These are phyloP conservation scores for Atherinomorus stipes DNA, from an alignment of 2,113 vertebrate genomes.

Conservation along the genomic window DNA sequence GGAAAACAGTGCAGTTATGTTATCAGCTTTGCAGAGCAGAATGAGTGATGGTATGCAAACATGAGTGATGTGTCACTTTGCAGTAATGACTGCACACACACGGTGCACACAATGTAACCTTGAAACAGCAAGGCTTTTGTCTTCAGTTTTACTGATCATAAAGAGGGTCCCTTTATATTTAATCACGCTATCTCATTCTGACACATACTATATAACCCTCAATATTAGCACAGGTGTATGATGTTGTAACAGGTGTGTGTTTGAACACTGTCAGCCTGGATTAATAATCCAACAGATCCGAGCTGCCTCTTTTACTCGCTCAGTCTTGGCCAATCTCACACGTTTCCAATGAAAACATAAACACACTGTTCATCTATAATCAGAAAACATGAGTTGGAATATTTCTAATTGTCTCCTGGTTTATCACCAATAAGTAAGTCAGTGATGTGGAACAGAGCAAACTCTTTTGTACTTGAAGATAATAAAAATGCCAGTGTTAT, in stretches of 20 bases:
- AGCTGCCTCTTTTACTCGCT: neutral
- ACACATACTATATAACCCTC: neutral
- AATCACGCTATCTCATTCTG: neutral
- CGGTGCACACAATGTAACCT: too few relatives aligned
- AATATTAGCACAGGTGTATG: neutral
- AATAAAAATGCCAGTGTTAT: slow-evolving; percentile 18
- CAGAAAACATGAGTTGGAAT: slow-evolving; percentile 10
- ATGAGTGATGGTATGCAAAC: too few relatives aligned
- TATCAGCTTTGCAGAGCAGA: too few relatives aligned
- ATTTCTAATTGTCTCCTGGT: neutral
- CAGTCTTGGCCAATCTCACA: slow-evolving; percentile 6
- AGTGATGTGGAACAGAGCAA: slow-evolving; percentile 18
- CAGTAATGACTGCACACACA: too few relatives aligned
- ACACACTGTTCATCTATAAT: slow-evolving; percentile 17
- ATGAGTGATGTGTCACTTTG: too few relatives aligned
- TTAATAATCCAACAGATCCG: neutral
- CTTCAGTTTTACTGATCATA: neutral
- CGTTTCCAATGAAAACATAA: slow-evolving; percentile 28
- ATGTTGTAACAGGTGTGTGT: neutral
- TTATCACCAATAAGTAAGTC: slow-evolving; percentile 36
- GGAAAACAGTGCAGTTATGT: too few relatives aligned
- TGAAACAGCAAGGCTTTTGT: neutral
- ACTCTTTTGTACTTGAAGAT: slow-evolving; percentile 41
- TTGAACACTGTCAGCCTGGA: neutral
- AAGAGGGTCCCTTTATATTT: neutral